phyloP scores from a whole-genome alignment of 64 coral and sea anemone genomes.

The Actinia tenebrosa region DNA sequence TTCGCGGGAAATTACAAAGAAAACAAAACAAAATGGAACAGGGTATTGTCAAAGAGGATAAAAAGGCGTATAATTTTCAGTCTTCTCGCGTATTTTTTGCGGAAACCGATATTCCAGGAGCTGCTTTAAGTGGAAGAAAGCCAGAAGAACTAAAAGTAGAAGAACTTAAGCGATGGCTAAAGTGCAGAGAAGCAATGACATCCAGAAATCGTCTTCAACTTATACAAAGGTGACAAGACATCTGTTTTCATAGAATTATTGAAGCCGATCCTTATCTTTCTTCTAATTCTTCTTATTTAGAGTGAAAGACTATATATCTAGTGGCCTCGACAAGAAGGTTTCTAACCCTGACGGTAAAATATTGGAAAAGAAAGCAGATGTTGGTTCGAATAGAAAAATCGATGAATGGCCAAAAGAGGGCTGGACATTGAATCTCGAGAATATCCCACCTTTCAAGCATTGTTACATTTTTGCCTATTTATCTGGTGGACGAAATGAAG shows the following conservation, averaged over 20 bases:
- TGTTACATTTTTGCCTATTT: constrained; percentile 37
- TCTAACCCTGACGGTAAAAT: constrained; percentile 41
- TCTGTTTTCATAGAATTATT: neutral
- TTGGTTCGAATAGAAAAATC: neutral
- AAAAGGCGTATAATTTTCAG: constrained; percentile 16
- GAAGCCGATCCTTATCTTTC: constrained; percentile 5
- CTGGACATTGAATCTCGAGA: constrained; percentile 22
- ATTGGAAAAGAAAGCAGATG: constrained; percentile 19
- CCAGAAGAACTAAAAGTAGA: constrained; percentile 49
- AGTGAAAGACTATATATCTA: constrained; percentile 49
- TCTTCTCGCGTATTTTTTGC: constrained; percentile 29
- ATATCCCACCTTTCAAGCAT: constrained; percentile 25
- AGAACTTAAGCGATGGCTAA: constrained; percentile 37
- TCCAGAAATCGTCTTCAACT: constrained; percentile 41
- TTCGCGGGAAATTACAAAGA: neutral
- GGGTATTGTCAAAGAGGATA: neutral
- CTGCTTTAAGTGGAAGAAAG: constrained; percentile 43
- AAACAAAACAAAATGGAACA: neutral
- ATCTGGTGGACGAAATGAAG: neutral
- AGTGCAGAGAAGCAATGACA: constrained; percentile 40
- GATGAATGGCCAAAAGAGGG: constrained; percentile 36
- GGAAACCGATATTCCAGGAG: constrained; percentile 35
- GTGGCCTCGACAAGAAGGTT: constrained; percentile 37
- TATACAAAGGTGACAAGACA: constrained; percentile 38
- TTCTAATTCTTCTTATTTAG: constrained; percentile 10